These are phyloP conservation scores for Sycophaga agraensis DNA, from an alignment of 1,140 invertebrate species.

Conservation along the genomic window DNA sequence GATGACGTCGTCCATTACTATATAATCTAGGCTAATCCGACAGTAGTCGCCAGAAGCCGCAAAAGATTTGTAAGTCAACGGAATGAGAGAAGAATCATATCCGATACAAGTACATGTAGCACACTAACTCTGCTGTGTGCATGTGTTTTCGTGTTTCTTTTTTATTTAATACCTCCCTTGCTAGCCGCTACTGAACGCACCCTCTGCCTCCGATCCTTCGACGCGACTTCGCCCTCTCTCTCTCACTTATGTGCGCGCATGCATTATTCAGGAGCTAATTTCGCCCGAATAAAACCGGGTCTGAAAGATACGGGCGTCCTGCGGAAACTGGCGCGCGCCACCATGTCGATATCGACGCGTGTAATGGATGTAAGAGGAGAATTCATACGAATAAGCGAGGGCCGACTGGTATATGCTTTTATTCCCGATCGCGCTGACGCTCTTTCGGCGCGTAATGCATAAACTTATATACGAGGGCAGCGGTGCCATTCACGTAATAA, in stretches of 20 bases:
- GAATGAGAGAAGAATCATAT: too few species aligned
- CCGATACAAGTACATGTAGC: too few species aligned
- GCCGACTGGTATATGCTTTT: neutral
- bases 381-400: neutral
- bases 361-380: conserved; percentile 37
- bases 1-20: too few species aligned
- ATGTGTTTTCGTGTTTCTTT: too few species aligned
- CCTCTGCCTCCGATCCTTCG: too few species aligned
- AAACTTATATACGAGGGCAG: neutral
- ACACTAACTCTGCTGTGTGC: too few species aligned
- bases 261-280: conserved; percentile 55
- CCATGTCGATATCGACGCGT: conserved; percentile 39
- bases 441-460: conserved; percentile 12
- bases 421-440: neutral
- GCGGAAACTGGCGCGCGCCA: conserved; percentile 31
- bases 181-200: too few species aligned
- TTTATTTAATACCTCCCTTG: too few species aligned
- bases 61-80: too few species aligned
- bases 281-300: conserved; percentile 42
- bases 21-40: too few species aligned
- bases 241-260: conserved; percentile 33
- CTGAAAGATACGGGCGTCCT: conserved; percentile 39
- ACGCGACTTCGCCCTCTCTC: neutral
- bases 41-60: too few species aligned
- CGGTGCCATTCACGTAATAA: too few species aligned